These are phyloP conservation scores for Lacerta viridis DNA, from an alignment of 2,797 vertebrate genomes.

Conservation along the genomic window DNA sequence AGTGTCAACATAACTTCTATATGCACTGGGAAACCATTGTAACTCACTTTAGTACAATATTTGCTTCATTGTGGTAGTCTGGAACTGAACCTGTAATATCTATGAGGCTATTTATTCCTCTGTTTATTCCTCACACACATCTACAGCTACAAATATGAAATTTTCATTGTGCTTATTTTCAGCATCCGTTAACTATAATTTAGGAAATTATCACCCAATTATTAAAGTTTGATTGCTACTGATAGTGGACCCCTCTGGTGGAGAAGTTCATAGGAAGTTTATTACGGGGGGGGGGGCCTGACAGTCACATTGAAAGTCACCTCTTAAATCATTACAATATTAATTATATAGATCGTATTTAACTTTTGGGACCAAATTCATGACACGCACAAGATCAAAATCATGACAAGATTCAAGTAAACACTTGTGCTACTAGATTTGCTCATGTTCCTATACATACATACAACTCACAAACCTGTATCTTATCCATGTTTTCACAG, in stretches of 20 bases:
- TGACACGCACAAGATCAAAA: neutral
- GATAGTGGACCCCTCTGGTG: neutral
- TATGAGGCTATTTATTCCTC: no score
- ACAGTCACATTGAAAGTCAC: neutral
- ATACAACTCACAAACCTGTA: no score
- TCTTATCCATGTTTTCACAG: no score
- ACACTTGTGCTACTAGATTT: no score
- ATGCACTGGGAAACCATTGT: no score
- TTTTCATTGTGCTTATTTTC: neutral
- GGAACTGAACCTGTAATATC: no score
- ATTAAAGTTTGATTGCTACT: neutral
- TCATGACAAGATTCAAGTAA: neutral
- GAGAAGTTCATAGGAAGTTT: neutral
- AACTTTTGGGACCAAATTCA: neutral
- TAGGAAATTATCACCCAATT: neutral
- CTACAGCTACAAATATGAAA: neutral
- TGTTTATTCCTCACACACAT: neutral
- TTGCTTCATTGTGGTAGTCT: no score
- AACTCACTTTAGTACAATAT: no score
- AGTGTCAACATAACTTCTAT: no score
- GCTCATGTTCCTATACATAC: no score
- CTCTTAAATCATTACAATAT: neutral
- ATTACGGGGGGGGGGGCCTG: no score
- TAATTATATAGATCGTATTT: neutral
- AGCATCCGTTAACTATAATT: slow-evolving; percentile 4